Evolutionary conservation across 1,140 invertebrate genomes (phyloP).

Genomic region (Zaprionus kolodkinae): DNA sequence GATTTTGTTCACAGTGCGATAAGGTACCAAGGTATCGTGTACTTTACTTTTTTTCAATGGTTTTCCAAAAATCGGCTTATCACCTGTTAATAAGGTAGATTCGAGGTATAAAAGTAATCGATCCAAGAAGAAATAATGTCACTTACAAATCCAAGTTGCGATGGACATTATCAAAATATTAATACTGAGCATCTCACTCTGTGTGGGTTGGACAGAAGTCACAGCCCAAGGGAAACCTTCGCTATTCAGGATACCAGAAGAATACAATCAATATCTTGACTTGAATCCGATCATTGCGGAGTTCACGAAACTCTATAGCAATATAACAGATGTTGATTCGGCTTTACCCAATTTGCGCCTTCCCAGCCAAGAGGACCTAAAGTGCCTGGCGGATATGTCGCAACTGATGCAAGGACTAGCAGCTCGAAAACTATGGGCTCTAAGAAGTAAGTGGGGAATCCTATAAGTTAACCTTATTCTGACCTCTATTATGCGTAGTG

Average conservation of each 20-base stretch:
- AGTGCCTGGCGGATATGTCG: slow-evolving; percentile 13
- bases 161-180: slow-evolving; percentile 26
- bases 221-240: neutral
- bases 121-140: neutral
- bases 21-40: neutral
- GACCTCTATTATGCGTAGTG: slow-evolving; percentile 26
- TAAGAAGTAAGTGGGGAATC: slow-evolving; percentile 30
- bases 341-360: neutral
- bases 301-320: neutral
- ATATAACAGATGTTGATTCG: slow-evolving; percentile 6
- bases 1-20: neutral
- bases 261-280: neutral
- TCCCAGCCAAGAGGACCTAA: slow-evolving; percentile 11
- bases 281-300: slow-evolving; percentile 22
- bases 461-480: neutral
- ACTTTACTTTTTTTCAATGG: no score
- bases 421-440: slow-evolving; percentile 6
- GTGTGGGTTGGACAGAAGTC: no score
- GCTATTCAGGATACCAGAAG: neutral
- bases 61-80: neutral
- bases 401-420: neutral
- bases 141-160: neutral
- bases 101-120: neutral
- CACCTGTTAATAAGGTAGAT: neutral
- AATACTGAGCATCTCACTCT: slow-evolving; percentile 6